Percentiles rank a stretch among this genome's conserved stretches.
Evolutionary conservation across 2,888 invertebrate genomes (phyloP).

Genomic region (Scaptomyza reducta): DNA sequence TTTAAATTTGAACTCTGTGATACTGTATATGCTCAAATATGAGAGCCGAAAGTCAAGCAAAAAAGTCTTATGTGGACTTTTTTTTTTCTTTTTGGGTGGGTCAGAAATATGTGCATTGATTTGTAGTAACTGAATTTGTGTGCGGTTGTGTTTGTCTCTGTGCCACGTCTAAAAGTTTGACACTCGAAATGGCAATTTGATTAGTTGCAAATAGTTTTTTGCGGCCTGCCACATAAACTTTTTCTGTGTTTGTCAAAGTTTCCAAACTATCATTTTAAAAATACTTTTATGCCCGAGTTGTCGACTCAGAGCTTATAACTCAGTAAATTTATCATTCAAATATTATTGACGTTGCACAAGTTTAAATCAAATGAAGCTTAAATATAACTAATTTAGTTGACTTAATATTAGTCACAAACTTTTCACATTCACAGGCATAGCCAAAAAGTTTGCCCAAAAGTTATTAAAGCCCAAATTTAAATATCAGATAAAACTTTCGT

Average conservation of each 20-base stretch:
- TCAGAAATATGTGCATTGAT: conserved; percentile 56
- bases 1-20: conserved; percentile 41
- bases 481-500: background rate
- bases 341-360: background rate
- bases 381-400: conserved; percentile 17
- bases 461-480: background rate
- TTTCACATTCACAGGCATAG: background rate
- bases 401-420: conserved; percentile 16
- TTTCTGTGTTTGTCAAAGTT: conserved; percentile 31
- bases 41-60: conserved; percentile 20
- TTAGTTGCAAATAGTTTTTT: conserved; percentile 59
- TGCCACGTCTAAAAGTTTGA: conserved; percentile 33
- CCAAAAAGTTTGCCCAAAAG: background rate
- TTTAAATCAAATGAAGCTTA: conserved; percentile 7
- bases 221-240: conserved; percentile 42
- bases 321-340: conserved; percentile 9
- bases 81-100: background rate
- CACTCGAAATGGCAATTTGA: conserved; percentile 56
- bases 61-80: conserved; percentile 46
- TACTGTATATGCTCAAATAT: conserved; percentile 3
- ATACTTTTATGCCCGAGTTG: conserved; percentile 13
- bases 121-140: conserved; percentile 13
- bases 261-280: conserved; percentile 33
- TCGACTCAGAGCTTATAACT: conserved; percentile 1
- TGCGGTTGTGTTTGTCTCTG: background rate